Conservation (phyloP, 2,797 vertebrate genomes). For the Helostoma temminkii region DNA sequence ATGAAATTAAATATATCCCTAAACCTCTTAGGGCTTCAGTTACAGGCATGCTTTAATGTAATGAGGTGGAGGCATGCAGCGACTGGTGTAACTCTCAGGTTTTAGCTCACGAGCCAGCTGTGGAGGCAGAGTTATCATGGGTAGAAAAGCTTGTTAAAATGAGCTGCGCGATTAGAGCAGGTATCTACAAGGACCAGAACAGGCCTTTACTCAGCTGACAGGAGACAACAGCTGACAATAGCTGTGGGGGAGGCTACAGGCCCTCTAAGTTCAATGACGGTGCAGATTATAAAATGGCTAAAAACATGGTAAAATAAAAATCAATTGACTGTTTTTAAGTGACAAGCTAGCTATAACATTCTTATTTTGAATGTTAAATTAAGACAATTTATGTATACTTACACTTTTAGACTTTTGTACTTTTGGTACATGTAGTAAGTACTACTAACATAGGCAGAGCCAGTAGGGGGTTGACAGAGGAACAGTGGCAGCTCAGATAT, state of each 20-base stretch:
- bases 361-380: no score
- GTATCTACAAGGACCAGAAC: constrained; percentile 30
- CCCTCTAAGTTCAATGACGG: neutral
- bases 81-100: constrained; percentile 52
- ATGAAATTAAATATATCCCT: constrained; percentile 56
- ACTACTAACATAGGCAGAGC: neutral
- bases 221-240: constrained; percentile 47
- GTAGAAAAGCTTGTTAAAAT: constrained; percentile 59
- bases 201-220: constrained; percentile 16
- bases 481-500: constrained; percentile 29
- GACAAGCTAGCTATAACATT: no score
- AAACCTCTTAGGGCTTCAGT: constrained; percentile 59
- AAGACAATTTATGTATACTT: no score
- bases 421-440: no score
- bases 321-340: no score
- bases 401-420: no score
- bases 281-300: neutral
- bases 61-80: constrained; percentile 53
- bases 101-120: constrained; percentile 13
- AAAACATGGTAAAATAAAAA: neutral
- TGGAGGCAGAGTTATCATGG: constrained; percentile 30
- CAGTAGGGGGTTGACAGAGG: constrained; percentile 23
- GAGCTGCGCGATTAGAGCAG: constrained; percentile 52
- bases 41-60: constrained; percentile 47
- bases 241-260: constrained; percentile 30